Evolutionary conservation across 2,113 vertebrate genomes (phyloP).

Genomic region (Xerus inauris): DNA sequence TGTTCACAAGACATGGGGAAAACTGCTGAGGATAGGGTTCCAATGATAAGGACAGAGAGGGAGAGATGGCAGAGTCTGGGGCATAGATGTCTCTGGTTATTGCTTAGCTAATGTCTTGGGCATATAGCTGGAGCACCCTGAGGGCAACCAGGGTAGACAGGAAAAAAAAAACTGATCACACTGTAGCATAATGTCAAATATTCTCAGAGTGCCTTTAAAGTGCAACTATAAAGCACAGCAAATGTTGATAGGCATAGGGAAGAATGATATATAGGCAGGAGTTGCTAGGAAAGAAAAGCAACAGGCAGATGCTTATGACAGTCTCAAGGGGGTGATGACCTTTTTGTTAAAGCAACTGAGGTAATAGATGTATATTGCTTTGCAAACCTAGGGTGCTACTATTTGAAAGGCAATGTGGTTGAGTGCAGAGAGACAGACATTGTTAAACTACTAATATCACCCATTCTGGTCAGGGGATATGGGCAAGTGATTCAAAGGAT

Average conservation of each 20-base stretch:
- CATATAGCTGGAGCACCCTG: not conserved
- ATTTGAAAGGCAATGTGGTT: not conserved
- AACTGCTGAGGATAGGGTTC: not conserved
- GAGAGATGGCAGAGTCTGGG: not conserved
- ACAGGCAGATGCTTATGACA: not conserved
- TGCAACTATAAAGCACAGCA: not conserved
- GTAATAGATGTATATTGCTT: not conserved
- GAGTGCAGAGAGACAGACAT: not conserved
- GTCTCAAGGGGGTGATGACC: not conserved
- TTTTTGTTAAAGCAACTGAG: not conserved
- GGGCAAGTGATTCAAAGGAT: not conserved
- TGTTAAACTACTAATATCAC: not conserved
- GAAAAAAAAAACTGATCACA: not conserved
- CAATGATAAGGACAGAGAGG: not conserved
- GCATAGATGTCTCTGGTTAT: not conserved
- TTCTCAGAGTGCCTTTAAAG: not conserved
- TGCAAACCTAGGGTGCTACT: not conserved
- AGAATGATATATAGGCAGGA: not conserved
- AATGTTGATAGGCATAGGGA: not conserved
- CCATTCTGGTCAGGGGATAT: not conserved
- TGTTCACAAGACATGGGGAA: not conserved
- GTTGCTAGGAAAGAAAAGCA: slow-evolving; percentile 1
- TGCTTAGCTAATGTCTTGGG: not conserved
- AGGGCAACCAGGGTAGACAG: not conserved
- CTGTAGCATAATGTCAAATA: not conserved